phyloP scores from a whole-genome alignment of 2,888 invertebrate species.

The Drosophila pseudotakahashii region DNA sequence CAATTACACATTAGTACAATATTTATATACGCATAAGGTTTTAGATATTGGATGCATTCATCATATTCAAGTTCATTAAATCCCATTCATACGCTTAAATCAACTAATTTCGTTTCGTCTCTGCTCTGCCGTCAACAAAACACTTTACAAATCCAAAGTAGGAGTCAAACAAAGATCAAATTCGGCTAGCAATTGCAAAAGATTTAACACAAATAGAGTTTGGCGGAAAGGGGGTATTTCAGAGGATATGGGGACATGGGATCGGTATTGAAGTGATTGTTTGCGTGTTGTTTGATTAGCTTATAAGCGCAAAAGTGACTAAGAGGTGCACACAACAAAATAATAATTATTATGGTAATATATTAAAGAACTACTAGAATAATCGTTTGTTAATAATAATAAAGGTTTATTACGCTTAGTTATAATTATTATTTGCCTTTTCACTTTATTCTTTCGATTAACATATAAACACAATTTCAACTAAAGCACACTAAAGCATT shows the following conservation, averaged over 20 bases:
- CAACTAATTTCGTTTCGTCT: slow-evolving; percentile 46
- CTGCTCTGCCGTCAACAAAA: slow-evolving; percentile 25
- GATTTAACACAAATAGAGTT: slow-evolving; percentile 43
- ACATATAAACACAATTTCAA: slow-evolving; percentile 65
- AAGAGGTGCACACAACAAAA: slow-evolving; percentile 62
- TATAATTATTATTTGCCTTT: slow-evolving; percentile 71
- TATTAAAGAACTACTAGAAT: slow-evolving; percentile 51
- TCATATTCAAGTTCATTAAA: slow-evolving; percentile 49
- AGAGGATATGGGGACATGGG: slow-evolving; percentile 1
- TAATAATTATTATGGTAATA: slow-evolving; percentile 48
- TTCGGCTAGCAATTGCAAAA: slow-evolving; percentile 55
- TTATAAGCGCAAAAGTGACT: slow-evolving; percentile 69
- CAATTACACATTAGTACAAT: slow-evolving; percentile 69
- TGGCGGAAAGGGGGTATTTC: slow-evolving; percentile 11
- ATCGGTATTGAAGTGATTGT: slow-evolving; percentile 8
- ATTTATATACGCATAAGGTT: slow-evolving; percentile 55
- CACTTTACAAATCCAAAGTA: slow-evolving; percentile 32
- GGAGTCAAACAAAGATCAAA: slow-evolving; percentile 43
- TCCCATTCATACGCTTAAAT: slow-evolving; percentile 55
- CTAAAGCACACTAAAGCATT: slow-evolving; percentile 63
- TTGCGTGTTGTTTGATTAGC: slow-evolving; percentile 40
- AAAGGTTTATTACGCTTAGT: slow-evolving; percentile 42
- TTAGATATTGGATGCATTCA: slow-evolving; percentile 50
- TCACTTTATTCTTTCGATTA: slow-evolving; percentile 61
- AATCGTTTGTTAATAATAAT: slow-evolving; percentile 41